Evolutionary conservation across 2,797 vertebrate genomes (phyloP).

Genomic region (Darevskia mixta): DNA sequence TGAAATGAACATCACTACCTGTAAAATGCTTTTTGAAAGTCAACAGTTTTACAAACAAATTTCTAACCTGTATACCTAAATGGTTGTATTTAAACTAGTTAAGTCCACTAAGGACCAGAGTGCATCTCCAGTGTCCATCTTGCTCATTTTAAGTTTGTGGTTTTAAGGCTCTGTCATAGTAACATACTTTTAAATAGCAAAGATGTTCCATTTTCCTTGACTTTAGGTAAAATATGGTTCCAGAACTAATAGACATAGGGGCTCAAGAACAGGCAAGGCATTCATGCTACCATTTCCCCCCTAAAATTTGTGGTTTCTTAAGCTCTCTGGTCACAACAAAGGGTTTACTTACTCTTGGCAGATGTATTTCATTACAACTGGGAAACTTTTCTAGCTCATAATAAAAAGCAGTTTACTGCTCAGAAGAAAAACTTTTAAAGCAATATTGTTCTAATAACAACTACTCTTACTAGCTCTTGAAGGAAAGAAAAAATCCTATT

Average conservation of each 20-base stretch:
- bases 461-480: not conserved
- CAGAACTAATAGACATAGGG: not conserved
- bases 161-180: conserved; percentile 27
- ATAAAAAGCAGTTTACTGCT: conserved; percentile 1
- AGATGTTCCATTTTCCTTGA: not conserved
- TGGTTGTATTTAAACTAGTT: not conserved
- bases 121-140: not conserved
- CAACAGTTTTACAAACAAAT: not conserved
- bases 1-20: conserved; percentile 36
- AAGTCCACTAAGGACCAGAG: not conserved
- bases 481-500: conserved; percentile 3
- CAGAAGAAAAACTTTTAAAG: conserved; percentile 15
- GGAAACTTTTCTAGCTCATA: not conserved
- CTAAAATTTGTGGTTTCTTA: conserved; percentile 15
- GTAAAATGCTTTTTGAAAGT: conserved; percentile 4
- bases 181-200: not conserved
- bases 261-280: not conserved
- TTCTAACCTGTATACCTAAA: not conserved
- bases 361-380: conserved; percentile 20
- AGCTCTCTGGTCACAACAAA: conserved; percentile 25
- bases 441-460: conserved; percentile 11
- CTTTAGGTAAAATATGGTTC: not conserved
- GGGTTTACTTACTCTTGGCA: conserved; percentile 30
- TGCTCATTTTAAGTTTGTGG: not conserved
- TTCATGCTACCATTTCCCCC: conserved; percentile 3